A percentile compares a stretch with the other conserved stretches of the same genome.
These are phyloP conservation scores for Melinopterus prodromus DNA, from an alignment of 2,888 invertebrate genomes.

Conservation along the genomic window DNA sequence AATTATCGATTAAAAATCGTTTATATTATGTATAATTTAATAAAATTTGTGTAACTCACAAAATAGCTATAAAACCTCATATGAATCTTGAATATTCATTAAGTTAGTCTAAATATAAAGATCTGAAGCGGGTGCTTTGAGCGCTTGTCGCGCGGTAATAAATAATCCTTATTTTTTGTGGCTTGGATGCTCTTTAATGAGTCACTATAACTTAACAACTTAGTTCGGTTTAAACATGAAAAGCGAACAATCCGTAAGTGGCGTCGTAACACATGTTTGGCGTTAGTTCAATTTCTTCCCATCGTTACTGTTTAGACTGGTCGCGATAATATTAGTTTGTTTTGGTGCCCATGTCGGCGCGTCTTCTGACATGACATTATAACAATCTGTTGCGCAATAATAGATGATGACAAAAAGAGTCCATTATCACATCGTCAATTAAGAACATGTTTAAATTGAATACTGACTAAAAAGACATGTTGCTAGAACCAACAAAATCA, in stretches of 20 bases:
- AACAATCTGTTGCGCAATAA: neutral
- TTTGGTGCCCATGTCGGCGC: neutral
- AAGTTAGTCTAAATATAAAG: too few relatives aligned
- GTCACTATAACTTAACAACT: neutral
- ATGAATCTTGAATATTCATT: too few relatives aligned
- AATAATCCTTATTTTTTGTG: neutral
- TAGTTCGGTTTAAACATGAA: neutral
- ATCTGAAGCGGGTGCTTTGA: too few relatives aligned
- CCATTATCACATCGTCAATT: too few relatives aligned
- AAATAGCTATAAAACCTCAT: too few relatives aligned
- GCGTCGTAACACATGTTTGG: neutral
- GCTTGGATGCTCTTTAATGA: neutral
- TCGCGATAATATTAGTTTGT: neutral
- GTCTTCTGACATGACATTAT: neutral
- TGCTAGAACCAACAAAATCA: too few relatives aligned
- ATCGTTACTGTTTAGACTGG: neutral
- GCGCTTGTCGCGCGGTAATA: neutral
- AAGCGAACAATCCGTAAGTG: neutral
- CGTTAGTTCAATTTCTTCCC: neutral
- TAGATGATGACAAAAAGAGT: neutral
- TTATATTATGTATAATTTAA: too few relatives aligned
- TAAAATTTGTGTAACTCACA: too few relatives aligned
- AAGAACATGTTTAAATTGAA: neutral
- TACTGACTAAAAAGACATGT: neutral
- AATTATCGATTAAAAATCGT: too few relatives aligned